Percentiles rank a stretch among this genome's conserved stretches.
Evolutionary conservation across 2,888 invertebrate genomes (phyloP).

Genomic region (Oscheius sp.): DNA sequence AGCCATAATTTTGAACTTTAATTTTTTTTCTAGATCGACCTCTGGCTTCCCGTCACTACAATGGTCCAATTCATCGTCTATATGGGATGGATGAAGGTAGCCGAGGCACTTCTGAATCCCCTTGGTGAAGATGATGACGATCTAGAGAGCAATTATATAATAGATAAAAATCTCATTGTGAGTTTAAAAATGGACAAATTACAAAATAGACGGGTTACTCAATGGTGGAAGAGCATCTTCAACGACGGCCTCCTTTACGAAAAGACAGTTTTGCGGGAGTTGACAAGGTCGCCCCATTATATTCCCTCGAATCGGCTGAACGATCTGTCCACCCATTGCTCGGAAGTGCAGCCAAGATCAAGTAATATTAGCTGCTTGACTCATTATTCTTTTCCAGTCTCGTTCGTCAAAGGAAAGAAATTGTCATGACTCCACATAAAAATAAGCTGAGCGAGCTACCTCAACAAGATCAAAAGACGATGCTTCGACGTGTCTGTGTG

Average conservation of each 20-base stretch:
- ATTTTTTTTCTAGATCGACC: constrained; percentile 53
- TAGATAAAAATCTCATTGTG: constrained; percentile 66
- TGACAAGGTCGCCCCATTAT: constrained; percentile 62
- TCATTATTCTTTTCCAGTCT: constrained; percentile 51
- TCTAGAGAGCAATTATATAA: constrained; percentile 63
- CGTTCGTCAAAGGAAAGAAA: constrained; percentile 56
- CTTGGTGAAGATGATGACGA: constrained; percentile 61
- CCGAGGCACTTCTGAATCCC: constrained; percentile 67
- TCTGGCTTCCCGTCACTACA: constrained; percentile 64
- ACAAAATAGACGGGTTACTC: constrained; percentile 52
- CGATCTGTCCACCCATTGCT: constrained; percentile 65
- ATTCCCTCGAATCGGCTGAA: constrained; percentile 63
- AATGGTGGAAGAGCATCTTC: constrained; percentile 54
- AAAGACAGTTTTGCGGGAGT: constrained; percentile 63
- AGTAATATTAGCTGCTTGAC: constrained; percentile 46
- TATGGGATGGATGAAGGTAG: constrained; percentile 63
- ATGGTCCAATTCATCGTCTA: constrained; percentile 63
- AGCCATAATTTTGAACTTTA: neutral
- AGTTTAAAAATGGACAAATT: constrained; percentile 25
- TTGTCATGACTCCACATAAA: constrained; percentile 68
- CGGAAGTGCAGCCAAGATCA: constrained; percentile 66
- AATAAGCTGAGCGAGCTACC: constrained; percentile 60
- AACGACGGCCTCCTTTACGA: constrained; percentile 48
- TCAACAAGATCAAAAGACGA: constrained; percentile 51
- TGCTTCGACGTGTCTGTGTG: constrained; percentile 59